Conservation (phyloP, 2,888 invertebrate species). For the Coleophora deauratella region DNA sequence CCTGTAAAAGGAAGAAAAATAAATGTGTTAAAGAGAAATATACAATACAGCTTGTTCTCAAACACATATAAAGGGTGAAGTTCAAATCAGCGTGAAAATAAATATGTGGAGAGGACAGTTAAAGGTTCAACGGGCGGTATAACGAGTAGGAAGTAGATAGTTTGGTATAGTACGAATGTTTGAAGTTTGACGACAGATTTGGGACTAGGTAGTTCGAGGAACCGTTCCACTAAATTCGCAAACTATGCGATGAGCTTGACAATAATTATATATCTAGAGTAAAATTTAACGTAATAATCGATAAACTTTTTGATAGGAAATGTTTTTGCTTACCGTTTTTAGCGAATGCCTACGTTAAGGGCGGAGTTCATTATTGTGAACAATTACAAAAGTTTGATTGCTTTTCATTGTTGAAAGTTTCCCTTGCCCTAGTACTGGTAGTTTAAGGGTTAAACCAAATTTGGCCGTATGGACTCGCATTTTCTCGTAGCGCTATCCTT, state of each 20-base stretch:
- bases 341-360: no score
- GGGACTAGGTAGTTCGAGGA: constrained; percentile 28
- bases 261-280: constrained; percentile 21
- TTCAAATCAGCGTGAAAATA: constrained; percentile 6
- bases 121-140: constrained; percentile 35
- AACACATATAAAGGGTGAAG: no score
- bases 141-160: constrained; percentile 41
- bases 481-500: no score
- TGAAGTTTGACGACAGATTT: constrained; percentile 44
- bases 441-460: no score
- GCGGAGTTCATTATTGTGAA: no score
- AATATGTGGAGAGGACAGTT: constrained; percentile 26
- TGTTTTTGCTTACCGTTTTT: neutral
- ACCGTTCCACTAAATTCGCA: constrained; percentile 6
- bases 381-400: no score
- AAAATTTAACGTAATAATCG: constrained; percentile 18
- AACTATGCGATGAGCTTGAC: constrained; percentile 27
- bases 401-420: no score
- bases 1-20: no score
- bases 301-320: constrained; percentile 4
- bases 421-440: no score
- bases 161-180: constrained; percentile 29
- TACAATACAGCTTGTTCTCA: no score
- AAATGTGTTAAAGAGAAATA: no score
- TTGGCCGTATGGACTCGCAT: no score